Evolutionary conservation across 2,888 invertebrate species (phyloP).

Genomic region (Myopa tessellatipennis): DNA sequence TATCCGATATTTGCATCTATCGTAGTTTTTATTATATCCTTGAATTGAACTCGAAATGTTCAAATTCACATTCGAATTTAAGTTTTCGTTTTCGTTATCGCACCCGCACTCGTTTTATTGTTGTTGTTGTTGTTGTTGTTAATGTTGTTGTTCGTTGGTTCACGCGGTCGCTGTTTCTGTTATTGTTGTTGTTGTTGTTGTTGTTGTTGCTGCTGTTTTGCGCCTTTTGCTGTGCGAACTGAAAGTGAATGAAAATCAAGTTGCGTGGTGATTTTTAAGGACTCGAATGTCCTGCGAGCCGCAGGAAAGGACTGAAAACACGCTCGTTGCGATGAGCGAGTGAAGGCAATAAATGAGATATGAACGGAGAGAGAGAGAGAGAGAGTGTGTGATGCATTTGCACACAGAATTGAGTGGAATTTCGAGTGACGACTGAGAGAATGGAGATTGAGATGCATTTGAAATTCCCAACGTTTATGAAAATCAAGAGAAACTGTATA

Average conservation of each 20-base stretch:
- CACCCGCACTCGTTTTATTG: slow-evolving; percentile 19
- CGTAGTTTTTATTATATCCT: slow-evolving; percentile 23
- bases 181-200: slow-evolving; percentile 3
- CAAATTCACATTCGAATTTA: background rate
- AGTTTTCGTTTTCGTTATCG: background rate
- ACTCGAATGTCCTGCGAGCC: slow-evolving; percentile 35
- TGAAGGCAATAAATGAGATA: background rate
- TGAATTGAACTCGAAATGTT: slow-evolving; percentile 9
- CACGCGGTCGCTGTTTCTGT: slow-evolving; percentile 3
- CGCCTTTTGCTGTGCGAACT: slow-evolving; percentile 37
- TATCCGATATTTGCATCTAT: too few species aligned
- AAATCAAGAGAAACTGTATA: background rate
- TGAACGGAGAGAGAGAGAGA: background rate
- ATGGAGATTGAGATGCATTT: background rate
- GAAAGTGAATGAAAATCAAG: slow-evolving; percentile 31
- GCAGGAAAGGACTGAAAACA: slow-evolving; percentile 33
- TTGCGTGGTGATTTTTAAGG: slow-evolving; percentile 28
- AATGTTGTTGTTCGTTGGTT: slow-evolving; percentile 4
- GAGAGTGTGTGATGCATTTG: background rate
- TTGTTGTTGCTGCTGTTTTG: slow-evolving; percentile 31
- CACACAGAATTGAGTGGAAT: background rate
- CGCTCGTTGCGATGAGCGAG: background rate
- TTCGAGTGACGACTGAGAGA: background rate
- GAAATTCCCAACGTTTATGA: background rate
- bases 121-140: background rate